Evolutionary conservation across 2,113 vertebrate genomes (phyloP).

Genomic region (Myodes glareolus): DNA sequence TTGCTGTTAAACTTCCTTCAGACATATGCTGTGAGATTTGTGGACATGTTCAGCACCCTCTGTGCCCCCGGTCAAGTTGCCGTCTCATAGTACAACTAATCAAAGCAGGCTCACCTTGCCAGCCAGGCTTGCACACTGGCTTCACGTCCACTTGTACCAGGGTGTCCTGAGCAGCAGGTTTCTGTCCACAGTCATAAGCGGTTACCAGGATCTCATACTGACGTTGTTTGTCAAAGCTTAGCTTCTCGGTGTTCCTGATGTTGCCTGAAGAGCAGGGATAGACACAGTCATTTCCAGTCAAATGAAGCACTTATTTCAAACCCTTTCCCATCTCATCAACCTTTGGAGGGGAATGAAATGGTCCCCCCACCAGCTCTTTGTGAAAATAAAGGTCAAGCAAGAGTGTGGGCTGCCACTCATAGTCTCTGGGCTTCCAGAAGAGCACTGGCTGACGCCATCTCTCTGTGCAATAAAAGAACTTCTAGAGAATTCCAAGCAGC

Average conservation of each 20-base stretch:
- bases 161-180: constrained; percentile 90
- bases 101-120: constrained; percentile 92
- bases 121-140: constrained; percentile 97
- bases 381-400: neutral
- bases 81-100: neutral
- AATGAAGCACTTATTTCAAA: neutral
- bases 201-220: constrained; percentile 96
- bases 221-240: constrained; percentile 93
- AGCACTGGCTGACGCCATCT: too few species aligned
- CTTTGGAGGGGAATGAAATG: neutral
- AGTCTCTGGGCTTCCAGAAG: too few species aligned
- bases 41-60: neutral
- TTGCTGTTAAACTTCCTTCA: neutral
- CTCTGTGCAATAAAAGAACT: neutral
- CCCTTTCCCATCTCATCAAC: neutral
- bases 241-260: constrained; percentile 96
- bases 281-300: neutral
- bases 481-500: neutral
- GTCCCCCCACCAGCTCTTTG: neutral
- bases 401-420: accelerated
- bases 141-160: constrained; percentile 94
- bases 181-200: constrained; percentile 97
- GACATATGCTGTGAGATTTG: neutral
- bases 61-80: neutral
- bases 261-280: constrained; percentile 88